Percentiles rank a stretch among this genome's conserved stretches.
Conservation (phyloP, 2,888 invertebrate species). For the Argyresthia albistria region DNA sequence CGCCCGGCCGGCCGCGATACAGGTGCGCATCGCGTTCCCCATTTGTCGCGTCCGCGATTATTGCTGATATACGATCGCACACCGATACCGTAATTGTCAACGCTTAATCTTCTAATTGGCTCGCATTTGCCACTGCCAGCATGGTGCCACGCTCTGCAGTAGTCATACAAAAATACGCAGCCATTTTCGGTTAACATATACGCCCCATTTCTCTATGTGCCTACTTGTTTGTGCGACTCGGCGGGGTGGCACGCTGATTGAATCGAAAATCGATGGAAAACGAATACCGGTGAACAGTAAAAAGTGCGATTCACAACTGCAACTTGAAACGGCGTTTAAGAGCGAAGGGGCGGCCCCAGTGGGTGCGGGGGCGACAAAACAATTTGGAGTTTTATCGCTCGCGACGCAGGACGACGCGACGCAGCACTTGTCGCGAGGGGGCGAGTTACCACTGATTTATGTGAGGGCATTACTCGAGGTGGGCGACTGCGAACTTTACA, state of each 20-base stretch:
- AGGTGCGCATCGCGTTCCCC: slow-evolving; percentile 43
- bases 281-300: slow-evolving; percentile 67
- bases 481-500: slow-evolving; percentile 51
- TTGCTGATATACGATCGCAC: slow-evolving; percentile 72
- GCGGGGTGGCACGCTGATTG: slow-evolving; percentile 1
- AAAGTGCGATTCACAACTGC: slow-evolving; percentile 72
- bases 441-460: slow-evolving; percentile 65
- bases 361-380: slow-evolving; percentile 65
- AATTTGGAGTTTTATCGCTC: slow-evolving; percentile 69
- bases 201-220: not conserved
- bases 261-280: slow-evolving; percentile 60
- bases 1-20: slow-evolving; percentile 31
- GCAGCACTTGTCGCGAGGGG: slow-evolving; percentile 13
- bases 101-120: slow-evolving; percentile 73
- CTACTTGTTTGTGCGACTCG: slow-evolving; percentile 17
- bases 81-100: slow-evolving; percentile 68
- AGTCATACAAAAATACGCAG: slow-evolving; percentile 3
- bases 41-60: slow-evolving; percentile 71
- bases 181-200: not conserved
- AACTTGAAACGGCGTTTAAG: slow-evolving; percentile 71
- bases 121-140: slow-evolving; percentile 70
- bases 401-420: slow-evolving; percentile 34
- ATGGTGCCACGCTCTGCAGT: slow-evolving; percentile 23
- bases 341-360: slow-evolving; percentile 65
- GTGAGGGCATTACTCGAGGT: slow-evolving; percentile 52